These are phyloP conservation scores for Rugalucina vietnamica DNA, from an alignment of 2,888 invertebrate genomes.

Conservation along the genomic window DNA sequence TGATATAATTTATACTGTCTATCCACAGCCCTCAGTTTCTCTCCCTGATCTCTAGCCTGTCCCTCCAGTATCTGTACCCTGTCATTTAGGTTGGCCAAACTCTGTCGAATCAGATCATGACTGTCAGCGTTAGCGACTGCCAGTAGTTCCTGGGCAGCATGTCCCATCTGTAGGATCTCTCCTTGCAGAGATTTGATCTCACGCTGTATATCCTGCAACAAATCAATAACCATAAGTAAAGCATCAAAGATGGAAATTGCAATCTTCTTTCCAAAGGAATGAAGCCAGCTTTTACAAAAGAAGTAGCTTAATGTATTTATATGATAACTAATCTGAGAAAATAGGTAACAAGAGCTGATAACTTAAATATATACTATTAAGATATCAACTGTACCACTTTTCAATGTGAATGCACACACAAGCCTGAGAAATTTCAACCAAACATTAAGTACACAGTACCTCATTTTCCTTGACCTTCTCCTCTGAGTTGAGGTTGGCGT, in stretches of 20 bases:
- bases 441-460: constrained; percentile 68
- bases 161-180: constrained; percentile 74
- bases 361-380: too few relatives aligned
- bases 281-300: too few relatives aligned
- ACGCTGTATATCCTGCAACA: constrained; percentile 71
- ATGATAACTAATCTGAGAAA: too few relatives aligned
- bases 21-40: constrained; percentile 69
- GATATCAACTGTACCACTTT: too few relatives aligned
- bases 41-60: constrained; percentile 72
- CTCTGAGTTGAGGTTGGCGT: constrained; percentile 67
- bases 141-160: constrained; percentile 72
- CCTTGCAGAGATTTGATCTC: constrained; percentile 84
- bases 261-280: too few relatives aligned
- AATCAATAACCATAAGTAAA: too few relatives aligned
- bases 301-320: too few relatives aligned
- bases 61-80: constrained; percentile 72
- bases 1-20: constrained; percentile 73
- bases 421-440: too few relatives aligned
- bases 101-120: constrained; percentile 72
- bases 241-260: too few relatives aligned
- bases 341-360: too few relatives aligned
- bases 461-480: constrained; percentile 79
- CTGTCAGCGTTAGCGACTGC: constrained; percentile 70
- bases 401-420: too few relatives aligned
- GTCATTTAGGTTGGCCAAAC: constrained; percentile 73